phyloP scores from a whole-genome alignment of 2,888 invertebrate species.

The Rambutsinella grinnellia region DNA sequence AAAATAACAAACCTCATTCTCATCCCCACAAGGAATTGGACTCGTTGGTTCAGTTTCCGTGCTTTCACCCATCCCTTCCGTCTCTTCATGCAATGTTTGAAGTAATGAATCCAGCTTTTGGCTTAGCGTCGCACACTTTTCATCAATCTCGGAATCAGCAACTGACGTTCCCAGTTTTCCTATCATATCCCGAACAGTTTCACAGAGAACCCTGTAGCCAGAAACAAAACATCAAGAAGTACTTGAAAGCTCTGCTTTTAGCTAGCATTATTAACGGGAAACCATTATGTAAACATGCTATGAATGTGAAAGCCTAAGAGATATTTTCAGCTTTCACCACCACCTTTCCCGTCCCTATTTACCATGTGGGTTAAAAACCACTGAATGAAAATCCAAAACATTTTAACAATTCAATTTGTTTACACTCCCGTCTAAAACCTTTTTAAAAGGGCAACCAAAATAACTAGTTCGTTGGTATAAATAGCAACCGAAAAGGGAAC shows the following conservation, averaged over 20 bases:
- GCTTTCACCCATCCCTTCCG: conserved; percentile 67
- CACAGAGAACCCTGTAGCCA: conserved; percentile 76
- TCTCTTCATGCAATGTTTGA: conserved; percentile 80
- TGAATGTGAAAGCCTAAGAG: too few species aligned
- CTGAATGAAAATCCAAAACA: too few species aligned
- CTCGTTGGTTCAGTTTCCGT: conserved; percentile 46
- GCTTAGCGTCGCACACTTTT: conserved; percentile 81
- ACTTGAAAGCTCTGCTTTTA: not conserved
- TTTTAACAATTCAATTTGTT: too few species aligned
- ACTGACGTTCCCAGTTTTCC: conserved; percentile 70
- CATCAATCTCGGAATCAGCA: conserved; percentile 70
- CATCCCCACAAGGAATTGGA: conserved; percentile 48
- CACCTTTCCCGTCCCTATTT: too few species aligned
- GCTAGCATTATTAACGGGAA: not conserved
- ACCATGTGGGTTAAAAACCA: too few species aligned
- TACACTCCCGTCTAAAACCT: too few species aligned
- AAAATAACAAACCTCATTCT: conserved; percentile 50
- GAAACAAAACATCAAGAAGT: conserved; percentile 22
- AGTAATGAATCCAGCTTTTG: conserved; percentile 82
- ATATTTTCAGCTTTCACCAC: too few species aligned
- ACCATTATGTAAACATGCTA: too few species aligned
- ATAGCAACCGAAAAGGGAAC: too few species aligned
- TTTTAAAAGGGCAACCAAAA: too few species aligned
- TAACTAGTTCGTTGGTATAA: too few species aligned
- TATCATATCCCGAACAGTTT: conserved; percentile 83